A percentile compares a stretch with the other conserved stretches of the same genome.
phyloP scores from a whole-genome alignment of 2,797 vertebrate species.

The Macroramphosus scolopax region DNA sequence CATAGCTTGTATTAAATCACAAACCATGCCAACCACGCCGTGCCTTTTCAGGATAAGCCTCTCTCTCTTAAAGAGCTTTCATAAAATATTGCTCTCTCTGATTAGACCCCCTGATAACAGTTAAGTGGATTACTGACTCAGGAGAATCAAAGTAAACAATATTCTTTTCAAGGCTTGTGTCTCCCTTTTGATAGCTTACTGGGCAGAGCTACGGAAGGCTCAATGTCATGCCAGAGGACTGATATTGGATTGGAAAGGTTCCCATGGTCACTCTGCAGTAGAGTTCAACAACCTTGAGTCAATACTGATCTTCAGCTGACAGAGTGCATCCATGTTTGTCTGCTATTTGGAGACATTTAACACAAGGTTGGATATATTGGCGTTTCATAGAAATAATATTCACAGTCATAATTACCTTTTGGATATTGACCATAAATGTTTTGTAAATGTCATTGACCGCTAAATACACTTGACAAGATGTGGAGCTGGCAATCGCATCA shows the following conservation, averaged over 20 bases:
- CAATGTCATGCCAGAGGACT: background rate
- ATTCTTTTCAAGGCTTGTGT: constrained; percentile 12
- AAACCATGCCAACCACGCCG: background rate
- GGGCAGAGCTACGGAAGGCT: constrained; percentile 10
- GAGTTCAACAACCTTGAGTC: too few species aligned
- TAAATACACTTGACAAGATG: too few species aligned
- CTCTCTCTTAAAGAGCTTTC: constrained; percentile 12
- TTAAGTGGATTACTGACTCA: constrained; percentile 28
- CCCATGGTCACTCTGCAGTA: background rate
- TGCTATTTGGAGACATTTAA: too few species aligned
- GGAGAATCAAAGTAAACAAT: constrained; percentile 29
- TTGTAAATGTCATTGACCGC: too few species aligned
- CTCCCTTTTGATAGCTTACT: constrained; percentile 4
- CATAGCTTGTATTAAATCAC: constrained; percentile 8
- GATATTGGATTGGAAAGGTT: background rate
- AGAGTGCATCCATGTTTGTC: background rate
- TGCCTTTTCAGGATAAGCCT: constrained; percentile 5
- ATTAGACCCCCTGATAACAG: constrained; percentile 15
- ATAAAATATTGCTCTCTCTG: constrained; percentile 31
- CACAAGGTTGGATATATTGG: too few species aligned
- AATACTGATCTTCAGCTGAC: background rate
- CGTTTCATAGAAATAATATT: too few species aligned
- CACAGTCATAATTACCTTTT: background rate
- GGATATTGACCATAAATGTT: background rate
- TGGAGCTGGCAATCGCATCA: background rate